phyloP scores from a whole-genome alignment of 2,797 vertebrate genomes.

The Gallirallus australis region DNA sequence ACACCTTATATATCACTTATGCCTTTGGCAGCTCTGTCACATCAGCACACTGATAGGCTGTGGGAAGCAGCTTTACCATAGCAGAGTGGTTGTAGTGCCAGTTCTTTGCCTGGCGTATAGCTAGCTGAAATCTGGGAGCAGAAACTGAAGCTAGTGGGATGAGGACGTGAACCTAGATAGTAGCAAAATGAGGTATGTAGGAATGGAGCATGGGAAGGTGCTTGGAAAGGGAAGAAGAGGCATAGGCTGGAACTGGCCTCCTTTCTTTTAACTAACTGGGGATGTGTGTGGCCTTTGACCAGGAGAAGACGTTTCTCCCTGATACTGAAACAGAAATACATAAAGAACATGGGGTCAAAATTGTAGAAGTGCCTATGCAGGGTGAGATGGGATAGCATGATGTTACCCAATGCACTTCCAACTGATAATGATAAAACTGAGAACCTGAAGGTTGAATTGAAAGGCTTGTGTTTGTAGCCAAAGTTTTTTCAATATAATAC shows the following conservation, averaged over 20 bases:
- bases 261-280: background rate
- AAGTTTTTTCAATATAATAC: background rate
- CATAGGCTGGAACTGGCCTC: background rate
- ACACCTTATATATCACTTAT: background rate
- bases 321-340: background rate
- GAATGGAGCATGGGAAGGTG: background rate
- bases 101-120: background rate
- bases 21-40: slow-evolving; percentile 11
- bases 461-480: background rate
- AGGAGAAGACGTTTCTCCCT: background rate
- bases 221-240: background rate
- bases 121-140: background rate
- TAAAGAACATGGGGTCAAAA: background rate
- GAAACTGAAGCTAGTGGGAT: background rate
- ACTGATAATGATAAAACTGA: background rate
- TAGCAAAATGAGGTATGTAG: background rate
- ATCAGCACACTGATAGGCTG: background rate
- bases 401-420: background rate
- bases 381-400: background rate
- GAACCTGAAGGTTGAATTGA: background rate
- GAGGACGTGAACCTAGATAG: background rate
- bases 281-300: background rate
- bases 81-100: background rate
- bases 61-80: background rate
- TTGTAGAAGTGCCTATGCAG: background rate